These are phyloP conservation scores for Valencia hispanica DNA, from an alignment of 2,797 vertebrate species.

Conservation along the genomic window DNA sequence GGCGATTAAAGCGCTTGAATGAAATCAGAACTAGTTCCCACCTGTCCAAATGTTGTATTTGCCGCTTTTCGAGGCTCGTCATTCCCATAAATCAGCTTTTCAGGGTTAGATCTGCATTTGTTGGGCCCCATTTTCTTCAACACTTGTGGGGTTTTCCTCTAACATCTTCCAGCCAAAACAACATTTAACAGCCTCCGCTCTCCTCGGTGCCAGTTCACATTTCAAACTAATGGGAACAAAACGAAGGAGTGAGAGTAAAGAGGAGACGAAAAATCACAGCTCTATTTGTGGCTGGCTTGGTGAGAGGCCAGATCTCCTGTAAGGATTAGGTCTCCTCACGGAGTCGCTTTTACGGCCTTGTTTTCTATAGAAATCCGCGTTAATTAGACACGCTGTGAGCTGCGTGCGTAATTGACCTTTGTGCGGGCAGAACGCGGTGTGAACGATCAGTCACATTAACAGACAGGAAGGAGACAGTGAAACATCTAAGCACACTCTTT, in stretches of 20 bases:
- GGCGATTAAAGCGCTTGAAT: conserved; percentile 12
- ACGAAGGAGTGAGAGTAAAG: conserved; percentile 27
- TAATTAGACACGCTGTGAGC: conserved; percentile 51
- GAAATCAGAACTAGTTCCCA: conserved; percentile 34
- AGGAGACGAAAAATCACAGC: conserved; percentile 36
- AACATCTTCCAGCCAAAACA: conserved; percentile 52
- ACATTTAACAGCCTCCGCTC: conserved; percentile 56
- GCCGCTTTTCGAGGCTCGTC: conserved; percentile 22
- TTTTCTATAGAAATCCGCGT: conserved; percentile 48
- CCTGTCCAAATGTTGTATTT: conserved; percentile 35
- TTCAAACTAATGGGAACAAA: conserved; percentile 54
- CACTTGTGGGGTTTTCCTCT: conserved; percentile 49
- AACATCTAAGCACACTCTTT: conserved; percentile 14
- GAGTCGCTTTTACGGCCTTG: conserved; percentile 41
- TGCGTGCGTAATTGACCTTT: conserved; percentile 53
- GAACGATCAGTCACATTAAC: conserved; percentile 30
- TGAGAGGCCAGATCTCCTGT: conserved; percentile 55
- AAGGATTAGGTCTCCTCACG: conserved; percentile 55
- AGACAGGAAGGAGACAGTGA: conserved; percentile 12
- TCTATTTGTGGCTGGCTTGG: conserved; percentile 56
- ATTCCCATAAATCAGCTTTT: conserved; percentile 41
- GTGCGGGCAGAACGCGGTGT: conserved; percentile 36
- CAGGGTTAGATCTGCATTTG: conserved; percentile 49
- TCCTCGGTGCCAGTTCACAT: conserved; percentile 54
- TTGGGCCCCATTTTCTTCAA: conserved; percentile 44